Base-by-base conservation (phyloP, 2,797 vertebrate genomes). In the Coracias cyanogaster region DNA sequence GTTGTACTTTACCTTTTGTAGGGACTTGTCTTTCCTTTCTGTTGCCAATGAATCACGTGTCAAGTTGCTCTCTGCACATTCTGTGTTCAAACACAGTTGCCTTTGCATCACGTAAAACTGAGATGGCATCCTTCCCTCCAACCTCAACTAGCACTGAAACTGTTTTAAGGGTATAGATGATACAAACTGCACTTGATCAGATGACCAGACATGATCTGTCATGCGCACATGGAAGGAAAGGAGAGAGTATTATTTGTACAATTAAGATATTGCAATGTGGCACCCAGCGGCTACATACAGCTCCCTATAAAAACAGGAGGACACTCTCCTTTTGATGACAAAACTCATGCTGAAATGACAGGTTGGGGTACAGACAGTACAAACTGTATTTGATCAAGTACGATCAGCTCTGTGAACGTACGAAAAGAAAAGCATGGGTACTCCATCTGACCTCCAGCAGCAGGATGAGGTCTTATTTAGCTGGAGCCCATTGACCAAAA, bases 221-320 rank as follows among this genome's bases (percentile, higher is more conserved):
- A n/a, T 1, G 29, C 3, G 2, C 54, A 81, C 31, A 54, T 7
- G 52, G 70, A 90, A 88, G 61, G 55, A 86, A 77, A 65, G 31
- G 64, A 79, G 14, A 89, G 9, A 85, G 15, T 10, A n/a, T 90
- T 60, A 49, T 21, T 13, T 20, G n/a, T 16, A 72, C 45, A 49
- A 39, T 20, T 21, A 83, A 58, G 13, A 67, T 43, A 52, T 35
- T 76, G 61, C 58, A 29, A 6, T 2, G 9, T 41, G 41, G 35
- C 49, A 81, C 9, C 76, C 55, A 25, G 51, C 2, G 8, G 17
- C 66, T 20, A 51, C 29, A 85, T 12, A 51, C 48, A 67, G 25
- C 65, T 83, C 48, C 43, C 29, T 13, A 43, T 0, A 2, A 64
- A 72, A 71, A 20, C 55, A 33, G 0, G 1, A 48, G 39, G 16